These are phyloP conservation scores for Eurosta solidaginis DNA, from an alignment of 1,140 invertebrate genomes.

Conservation along the genomic window DNA sequence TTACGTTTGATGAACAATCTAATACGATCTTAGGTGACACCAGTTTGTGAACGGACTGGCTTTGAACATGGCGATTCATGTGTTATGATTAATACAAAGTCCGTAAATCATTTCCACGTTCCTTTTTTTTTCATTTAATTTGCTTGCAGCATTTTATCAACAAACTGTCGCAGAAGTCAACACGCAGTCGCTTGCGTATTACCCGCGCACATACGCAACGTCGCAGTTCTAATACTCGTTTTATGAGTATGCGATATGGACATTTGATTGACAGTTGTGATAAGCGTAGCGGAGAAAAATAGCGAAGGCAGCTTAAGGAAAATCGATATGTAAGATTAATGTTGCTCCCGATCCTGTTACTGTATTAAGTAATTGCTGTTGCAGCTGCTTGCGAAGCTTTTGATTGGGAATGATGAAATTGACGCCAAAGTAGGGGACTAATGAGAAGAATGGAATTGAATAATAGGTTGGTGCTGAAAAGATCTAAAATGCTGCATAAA, in stretches of 20 bases:
- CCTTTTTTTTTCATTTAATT: background rate
- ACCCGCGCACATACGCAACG: background rate
- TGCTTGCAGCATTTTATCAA: background rate
- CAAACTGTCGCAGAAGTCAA: background rate
- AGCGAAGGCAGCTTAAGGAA: background rate
- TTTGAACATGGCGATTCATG: too few relatives aligned
- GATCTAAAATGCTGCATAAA: too few relatives aligned
- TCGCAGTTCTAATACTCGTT: background rate
- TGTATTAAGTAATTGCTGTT: background rate
- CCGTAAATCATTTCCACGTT: background rate
- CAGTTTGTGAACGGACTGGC: too few relatives aligned
- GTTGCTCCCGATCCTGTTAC: background rate
- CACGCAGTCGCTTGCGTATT: background rate
- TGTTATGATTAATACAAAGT: background rate
- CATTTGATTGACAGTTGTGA: slow-evolving; percentile 10
- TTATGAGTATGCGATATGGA: background rate
- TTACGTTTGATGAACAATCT: too few relatives aligned
- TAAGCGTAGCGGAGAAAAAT: background rate
- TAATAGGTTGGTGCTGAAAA: too few relatives aligned
- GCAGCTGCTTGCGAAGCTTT: background rate
- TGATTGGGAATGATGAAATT: too few relatives aligned
- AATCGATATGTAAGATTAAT: slow-evolving; percentile 12
- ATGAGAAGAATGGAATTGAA: too few relatives aligned
- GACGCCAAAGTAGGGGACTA: too few relatives aligned
- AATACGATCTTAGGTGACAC: too few relatives aligned